Evolutionary conservation across 2,888 invertebrate genomes (phyloP).

Genomic region (Drosophila pseudotakahashii): DNA sequence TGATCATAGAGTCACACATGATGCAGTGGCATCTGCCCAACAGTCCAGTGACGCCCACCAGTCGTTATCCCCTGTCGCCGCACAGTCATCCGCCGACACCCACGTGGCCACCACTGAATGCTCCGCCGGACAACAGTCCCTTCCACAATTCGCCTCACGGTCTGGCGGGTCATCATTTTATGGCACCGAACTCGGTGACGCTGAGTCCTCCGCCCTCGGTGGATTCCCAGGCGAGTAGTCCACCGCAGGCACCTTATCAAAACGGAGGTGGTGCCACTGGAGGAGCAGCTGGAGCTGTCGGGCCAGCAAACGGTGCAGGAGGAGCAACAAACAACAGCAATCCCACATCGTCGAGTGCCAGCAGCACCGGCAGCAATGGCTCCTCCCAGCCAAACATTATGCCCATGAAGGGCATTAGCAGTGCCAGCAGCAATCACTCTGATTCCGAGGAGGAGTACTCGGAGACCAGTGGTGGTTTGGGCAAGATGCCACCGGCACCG

Average conservation of each 20-base stretch:
- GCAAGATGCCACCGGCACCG: conserved; percentile 73
- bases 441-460: conserved; percentile 92
- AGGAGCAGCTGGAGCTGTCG: conserved; percentile 60
- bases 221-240: conserved; percentile 94
- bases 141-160: conserved; percentile 86
- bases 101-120: conserved; percentile 87
- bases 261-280: conserved; percentile 55
- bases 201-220: conserved; percentile 95
- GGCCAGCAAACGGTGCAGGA: conserved; percentile 28
- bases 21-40: conserved; percentile 92
- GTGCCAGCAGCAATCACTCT: conserved; percentile 89
- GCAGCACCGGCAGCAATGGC: conserved; percentile 67
- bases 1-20: conserved; percentile 92
- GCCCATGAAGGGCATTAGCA: conserved; percentile 85
- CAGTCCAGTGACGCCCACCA: conserved; percentile 92
- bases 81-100: conserved; percentile 93
- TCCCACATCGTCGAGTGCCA: conserved; percentile 49
- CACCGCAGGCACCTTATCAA: conserved; percentile 90
- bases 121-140: conserved; percentile 84
- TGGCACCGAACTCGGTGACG: conserved; percentile 94
- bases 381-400: conserved; percentile 40
- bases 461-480: conserved; percentile 57
- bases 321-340: conserved; percentile 18
- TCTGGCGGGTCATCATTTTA: conserved; percentile 87
- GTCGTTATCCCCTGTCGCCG: conserved; percentile 91